Conservation (phyloP, 1,140 invertebrate genomes). For the Telenomus remus region DNA sequence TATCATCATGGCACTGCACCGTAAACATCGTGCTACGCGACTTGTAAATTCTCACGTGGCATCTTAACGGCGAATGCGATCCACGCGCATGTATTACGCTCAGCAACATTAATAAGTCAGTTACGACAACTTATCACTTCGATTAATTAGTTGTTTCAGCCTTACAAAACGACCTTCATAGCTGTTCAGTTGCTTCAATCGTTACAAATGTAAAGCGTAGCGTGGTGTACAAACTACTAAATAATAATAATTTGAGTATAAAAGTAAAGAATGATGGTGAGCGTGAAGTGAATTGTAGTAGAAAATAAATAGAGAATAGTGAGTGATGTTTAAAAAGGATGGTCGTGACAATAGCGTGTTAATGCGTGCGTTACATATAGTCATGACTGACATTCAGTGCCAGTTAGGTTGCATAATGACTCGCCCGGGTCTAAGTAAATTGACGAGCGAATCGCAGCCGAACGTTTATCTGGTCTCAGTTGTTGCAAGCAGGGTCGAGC, state of each 20-base stretch:
- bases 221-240: too few relatives aligned
- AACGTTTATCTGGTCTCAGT: slow-evolving; percentile 53
- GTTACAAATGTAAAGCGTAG: too few relatives aligned
- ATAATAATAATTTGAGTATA: too few relatives aligned
- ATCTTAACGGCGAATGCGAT: slow-evolving; percentile 70
- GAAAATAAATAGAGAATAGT: not conserved
- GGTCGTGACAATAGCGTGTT: slow-evolving; percentile 44
- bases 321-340: slow-evolving; percentile 42
- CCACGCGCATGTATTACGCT: slow-evolving; percentile 71
- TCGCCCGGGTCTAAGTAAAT: slow-evolving; percentile 48
- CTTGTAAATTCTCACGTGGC: slow-evolving; percentile 74
- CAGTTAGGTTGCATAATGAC: slow-evolving; percentile 36
- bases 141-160: slow-evolving; percentile 45
- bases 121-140: slow-evolving; percentile 47
- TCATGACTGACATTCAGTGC: slow-evolving; percentile 35
- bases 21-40: slow-evolving; percentile 70
- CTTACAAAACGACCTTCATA: slow-evolving; percentile 24
- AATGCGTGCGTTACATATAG: slow-evolving; percentile 51
- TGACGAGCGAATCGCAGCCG: slow-evolving; percentile 51
- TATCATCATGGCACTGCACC: slow-evolving; percentile 65
- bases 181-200: slow-evolving; percentile 12
- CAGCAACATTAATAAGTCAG: slow-evolving; percentile 73
- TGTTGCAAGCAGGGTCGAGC: slow-evolving; percentile 42
- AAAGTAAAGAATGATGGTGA: too few relatives aligned
- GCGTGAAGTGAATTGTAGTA: too few relatives aligned